Evolutionary conservation across 2,888 invertebrate species (phyloP).

Genomic region (Lutraria lutraria): DNA sequence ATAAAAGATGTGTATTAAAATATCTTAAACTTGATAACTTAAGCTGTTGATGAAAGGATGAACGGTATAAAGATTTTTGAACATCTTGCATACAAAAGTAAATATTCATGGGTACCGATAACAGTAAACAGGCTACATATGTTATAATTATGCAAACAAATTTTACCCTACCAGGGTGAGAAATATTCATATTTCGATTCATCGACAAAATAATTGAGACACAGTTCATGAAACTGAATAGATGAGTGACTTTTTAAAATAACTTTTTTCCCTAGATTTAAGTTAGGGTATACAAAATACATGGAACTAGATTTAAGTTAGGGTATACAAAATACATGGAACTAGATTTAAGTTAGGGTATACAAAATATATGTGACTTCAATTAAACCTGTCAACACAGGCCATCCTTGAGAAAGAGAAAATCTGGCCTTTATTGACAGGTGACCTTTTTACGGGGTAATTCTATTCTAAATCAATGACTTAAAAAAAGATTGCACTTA

Average conservation of each 20-base stretch:
- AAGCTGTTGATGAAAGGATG: constrained; percentile 29
- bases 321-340: no score
- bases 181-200: background rate
- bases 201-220: background rate
- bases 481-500: no score
- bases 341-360: no score
- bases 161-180: background rate
- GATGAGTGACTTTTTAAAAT: background rate
- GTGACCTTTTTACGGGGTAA: no score
- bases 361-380: no score
- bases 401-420: no score
- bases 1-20: constrained; percentile 53
- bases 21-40: constrained; percentile 34
- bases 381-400: no score
- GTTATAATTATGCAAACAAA: background rate
- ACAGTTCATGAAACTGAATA: background rate
- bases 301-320: no score
- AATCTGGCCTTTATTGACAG: no score
- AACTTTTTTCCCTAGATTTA: background rate
- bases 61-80: constrained; percentile 11
- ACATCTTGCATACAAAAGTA: constrained; percentile 2
- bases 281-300: background rate
- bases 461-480: no score
- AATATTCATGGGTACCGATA: background rate
- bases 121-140: background rate